Evolutionary conservation across 2,797 vertebrate species (phyloP).

Genomic region (Cheirogaleus major): DNA sequence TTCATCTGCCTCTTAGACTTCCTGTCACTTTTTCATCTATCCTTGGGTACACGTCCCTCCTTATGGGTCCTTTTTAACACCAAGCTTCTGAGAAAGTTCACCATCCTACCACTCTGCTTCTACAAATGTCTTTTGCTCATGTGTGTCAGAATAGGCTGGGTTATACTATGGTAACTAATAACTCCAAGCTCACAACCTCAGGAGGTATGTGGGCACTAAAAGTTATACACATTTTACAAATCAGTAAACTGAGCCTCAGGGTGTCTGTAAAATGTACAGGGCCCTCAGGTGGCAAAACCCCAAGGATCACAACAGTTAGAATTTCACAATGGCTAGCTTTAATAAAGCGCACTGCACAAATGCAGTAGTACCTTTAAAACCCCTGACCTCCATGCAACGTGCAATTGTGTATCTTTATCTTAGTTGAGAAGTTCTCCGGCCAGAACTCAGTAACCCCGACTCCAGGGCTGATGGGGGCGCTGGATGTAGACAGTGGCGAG

Average conservation of each 20-base stretch:
- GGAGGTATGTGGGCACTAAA: not conserved
- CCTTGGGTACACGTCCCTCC: not conserved
- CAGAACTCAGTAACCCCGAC: not conserved
- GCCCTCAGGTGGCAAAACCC: not conserved
- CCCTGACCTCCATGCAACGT: not conserved
- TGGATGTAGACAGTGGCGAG: not conserved
- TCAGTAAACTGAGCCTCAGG: not conserved
- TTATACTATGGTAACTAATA: not conserved
- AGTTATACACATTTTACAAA: not conserved
- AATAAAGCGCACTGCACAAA: not conserved
- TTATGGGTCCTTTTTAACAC: conserved; percentile 17
- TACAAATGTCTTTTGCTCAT: not conserved
- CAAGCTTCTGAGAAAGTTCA: not conserved
- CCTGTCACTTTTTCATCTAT: not conserved
- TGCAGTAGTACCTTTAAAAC: not conserved
- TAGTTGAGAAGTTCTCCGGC: not conserved
- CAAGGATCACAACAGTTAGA: not conserved
- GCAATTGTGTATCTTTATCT: not conserved
- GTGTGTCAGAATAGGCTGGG: not conserved
- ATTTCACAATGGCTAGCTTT: not conserved
- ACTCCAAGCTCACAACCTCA: not conserved
- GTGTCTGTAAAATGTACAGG: not conserved
- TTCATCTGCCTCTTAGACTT: conserved; percentile 23
- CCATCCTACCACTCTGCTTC: not conserved
- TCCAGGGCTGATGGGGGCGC: not conserved